Percentiles rank a stretch among this genome's conserved stretches.
Conservation (phyloP, 2,797 vertebrate genomes). For the Macropodus opercularis region DNA sequence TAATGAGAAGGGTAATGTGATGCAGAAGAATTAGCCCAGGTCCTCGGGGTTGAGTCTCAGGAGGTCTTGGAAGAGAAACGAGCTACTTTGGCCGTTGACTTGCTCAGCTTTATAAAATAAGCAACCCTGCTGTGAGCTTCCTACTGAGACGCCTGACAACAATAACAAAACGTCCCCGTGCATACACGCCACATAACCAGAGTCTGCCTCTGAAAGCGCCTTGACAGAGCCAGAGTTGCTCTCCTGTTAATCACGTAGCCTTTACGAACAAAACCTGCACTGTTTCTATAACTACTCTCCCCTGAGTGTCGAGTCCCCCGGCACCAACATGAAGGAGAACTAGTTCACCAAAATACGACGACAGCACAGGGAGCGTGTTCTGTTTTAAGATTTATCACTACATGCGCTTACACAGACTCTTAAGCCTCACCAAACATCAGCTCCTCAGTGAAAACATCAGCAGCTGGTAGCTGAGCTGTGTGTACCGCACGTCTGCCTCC, state of each 20-base stretch:
- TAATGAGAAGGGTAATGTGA: constrained; percentile 77
- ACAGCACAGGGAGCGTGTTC: constrained; percentile 23
- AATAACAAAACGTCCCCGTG: constrained; percentile 45
- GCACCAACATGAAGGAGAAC: constrained; percentile 45
- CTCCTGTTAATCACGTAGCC: constrained; percentile 52
- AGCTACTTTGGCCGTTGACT: constrained; percentile 45
- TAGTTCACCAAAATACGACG: constrained; percentile 54
- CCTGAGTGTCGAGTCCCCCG: constrained; percentile 47
- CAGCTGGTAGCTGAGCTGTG: constrained; percentile 25
- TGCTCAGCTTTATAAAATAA: constrained; percentile 40
- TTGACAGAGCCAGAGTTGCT: constrained; percentile 54
- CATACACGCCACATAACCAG: constrained; percentile 43
- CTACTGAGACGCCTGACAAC: constrained; percentile 43
- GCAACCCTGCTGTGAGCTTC: constrained; percentile 24
- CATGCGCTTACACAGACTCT: constrained; percentile 42
- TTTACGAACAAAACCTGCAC: constrained; percentile 32
- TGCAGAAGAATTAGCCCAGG: constrained; percentile 67
- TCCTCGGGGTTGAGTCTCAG: constrained; percentile 61
- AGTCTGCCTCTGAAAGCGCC: constrained; percentile 48
- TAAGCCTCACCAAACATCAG: constrained; percentile 45
- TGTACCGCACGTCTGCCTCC: constrained; percentile 1
- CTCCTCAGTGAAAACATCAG: constrained; percentile 38
- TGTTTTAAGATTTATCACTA: constrained; percentile 48
- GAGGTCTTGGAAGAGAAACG: constrained; percentile 51
- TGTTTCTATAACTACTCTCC: constrained; percentile 56